Percentiles rank a stretch among this genome's conserved stretches.
These are phyloP conservation scores for Tipula confusa DNA, from an alignment of 2,888 invertebrate species.

Conservation along the genomic window DNA sequence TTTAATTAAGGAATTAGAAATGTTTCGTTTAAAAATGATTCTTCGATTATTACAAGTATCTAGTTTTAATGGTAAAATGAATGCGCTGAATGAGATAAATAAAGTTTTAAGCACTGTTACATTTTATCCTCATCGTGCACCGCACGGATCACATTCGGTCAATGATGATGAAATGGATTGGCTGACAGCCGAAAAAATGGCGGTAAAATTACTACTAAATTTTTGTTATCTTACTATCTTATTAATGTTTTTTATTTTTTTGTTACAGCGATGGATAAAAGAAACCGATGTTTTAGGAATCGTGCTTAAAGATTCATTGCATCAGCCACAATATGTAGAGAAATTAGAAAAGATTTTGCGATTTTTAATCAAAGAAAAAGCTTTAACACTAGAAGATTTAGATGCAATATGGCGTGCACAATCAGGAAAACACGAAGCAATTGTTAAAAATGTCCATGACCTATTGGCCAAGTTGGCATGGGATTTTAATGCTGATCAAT, in stretches of 20 bases:
- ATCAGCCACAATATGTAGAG: conserved; percentile 97
- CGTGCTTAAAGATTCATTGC: conserved; percentile 89
- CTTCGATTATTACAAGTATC: conserved; percentile 89
- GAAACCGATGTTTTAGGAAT: conserved; percentile 94
- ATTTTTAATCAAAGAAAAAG: conserved; percentile 92
- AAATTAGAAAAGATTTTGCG: conserved; percentile 95
- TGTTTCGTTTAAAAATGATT: conserved; percentile 95
- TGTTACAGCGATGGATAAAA: conserved; percentile 82
- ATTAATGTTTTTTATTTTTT: conserved; percentile 35
- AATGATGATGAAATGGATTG: conserved; percentile 82
- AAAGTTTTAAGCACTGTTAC: conserved; percentile 90
- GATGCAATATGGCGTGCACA: conserved; percentile 97
- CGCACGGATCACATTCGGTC: conserved; percentile 59
- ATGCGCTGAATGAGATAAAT: conserved; percentile 96
- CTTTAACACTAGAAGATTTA: conserved; percentile 82
- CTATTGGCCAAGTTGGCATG: conserved; percentile 93
- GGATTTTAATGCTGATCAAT: conserved; percentile 96
- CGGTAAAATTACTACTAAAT: conserved; percentile 69
- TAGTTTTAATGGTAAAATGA: conserved; percentile 99
- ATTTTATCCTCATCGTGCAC: conserved; percentile 73
- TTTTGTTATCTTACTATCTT: neutral
- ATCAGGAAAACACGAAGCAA: conserved; percentile 96
- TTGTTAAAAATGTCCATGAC: conserved; percentile 97
- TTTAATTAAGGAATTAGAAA: conserved; percentile 71
- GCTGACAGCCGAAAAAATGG: conserved; percentile 90